Percentiles rank a stretch among this genome's conserved stretches.
Evolutionary conservation across 2,797 vertebrate genomes (phyloP).

Genomic region (Sebastes itinus): DNA sequence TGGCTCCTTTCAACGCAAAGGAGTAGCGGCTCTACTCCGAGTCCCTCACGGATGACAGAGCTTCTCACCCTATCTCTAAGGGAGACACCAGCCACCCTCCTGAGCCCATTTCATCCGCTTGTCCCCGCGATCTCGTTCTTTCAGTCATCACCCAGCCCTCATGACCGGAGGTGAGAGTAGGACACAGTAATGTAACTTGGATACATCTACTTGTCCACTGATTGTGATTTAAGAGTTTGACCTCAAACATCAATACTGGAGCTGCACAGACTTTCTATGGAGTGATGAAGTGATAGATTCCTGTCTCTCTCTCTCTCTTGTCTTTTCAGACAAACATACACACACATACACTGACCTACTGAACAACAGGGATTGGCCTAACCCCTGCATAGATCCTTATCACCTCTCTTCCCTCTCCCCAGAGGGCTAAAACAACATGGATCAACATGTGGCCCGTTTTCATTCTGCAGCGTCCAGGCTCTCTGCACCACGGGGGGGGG

Average conservation of each 20-base stretch:
- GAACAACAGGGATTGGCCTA: conserved; percentile 63
- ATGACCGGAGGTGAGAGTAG: too few species aligned
- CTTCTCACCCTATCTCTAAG: too few species aligned
- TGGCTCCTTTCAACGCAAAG: too few species aligned
- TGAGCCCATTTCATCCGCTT: too few species aligned
- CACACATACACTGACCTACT: conserved; percentile 15
- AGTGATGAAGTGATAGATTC: conserved; percentile 37
- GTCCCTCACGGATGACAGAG: too few species aligned
- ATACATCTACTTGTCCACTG: conserved; percentile 10
- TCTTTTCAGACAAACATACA: conserved; percentile 8
- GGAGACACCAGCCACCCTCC: too few species aligned
- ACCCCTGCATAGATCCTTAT: conserved; percentile 74
- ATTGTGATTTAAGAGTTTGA: conserved; percentile 42
- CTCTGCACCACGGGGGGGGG: conserved; percentile 51
- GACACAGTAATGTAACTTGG: background rate
- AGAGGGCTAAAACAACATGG: conserved; percentile 77
- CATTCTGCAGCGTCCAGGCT: conserved; percentile 48
- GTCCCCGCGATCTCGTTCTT: too few species aligned
- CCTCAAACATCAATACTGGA: conserved; percentile 11
- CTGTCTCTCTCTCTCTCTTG: background rate
- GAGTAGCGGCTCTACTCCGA: too few species aligned
- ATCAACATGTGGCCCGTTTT: conserved; percentile 72
- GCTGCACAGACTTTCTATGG: background rate
- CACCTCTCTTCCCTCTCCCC: conserved; percentile 68
- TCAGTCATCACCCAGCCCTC: too few species aligned